Base-by-base conservation (phyloP, 2,113 vertebrate genomes). In the Leucoraja erinaceus region DNA sequence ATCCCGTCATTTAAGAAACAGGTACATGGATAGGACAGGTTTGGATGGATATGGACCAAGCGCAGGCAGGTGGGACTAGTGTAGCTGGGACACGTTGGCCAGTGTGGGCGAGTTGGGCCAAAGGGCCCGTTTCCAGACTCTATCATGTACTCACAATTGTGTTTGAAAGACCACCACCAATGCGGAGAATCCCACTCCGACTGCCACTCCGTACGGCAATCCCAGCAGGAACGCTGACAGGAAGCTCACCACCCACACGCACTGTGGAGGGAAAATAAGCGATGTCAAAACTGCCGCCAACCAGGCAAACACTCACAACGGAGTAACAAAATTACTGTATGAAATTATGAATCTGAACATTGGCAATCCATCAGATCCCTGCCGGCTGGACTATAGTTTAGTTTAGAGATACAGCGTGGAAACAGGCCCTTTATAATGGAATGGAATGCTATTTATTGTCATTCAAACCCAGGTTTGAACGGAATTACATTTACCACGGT, bases 231-330 rank as follows among this genome's bases (percentile, higher is more conserved):
- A 98, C 0, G 98, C 97, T 0, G 98, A 97, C 79, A 98, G 94
- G 95, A 99, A 99, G 91, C 98, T 98, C 94, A 99, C 98, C 93
- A 98, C 95, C 98, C 98, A 99, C 94, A 99, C 96, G 93, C 97
- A 94, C 98, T 99, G 95, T 91, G 75, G 94, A 33, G 68, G 95
- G 93, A 95, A 83, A 93, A 72, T 1, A 28, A 22, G 68, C 14
- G 1, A 10, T 28, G 66, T 25, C 12, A 72, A 47, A 3, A 33
- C 8, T 70, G 56, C 33, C 86, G 25, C 22, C 59, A 88, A n/a
- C 7, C 12, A 18, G 16, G 14, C 59, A 31, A 31, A 66, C 16
- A n/a, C 16, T 61, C 28, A 66, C 83, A 25, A 5, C n/a, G n/a
- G n/a, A 63, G 47, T 61, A 61, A 61, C 56, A 86, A 84, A 84